Conservation (phyloP, 1,140 invertebrate genomes). For the Rhopalosiphum padi region DNA sequence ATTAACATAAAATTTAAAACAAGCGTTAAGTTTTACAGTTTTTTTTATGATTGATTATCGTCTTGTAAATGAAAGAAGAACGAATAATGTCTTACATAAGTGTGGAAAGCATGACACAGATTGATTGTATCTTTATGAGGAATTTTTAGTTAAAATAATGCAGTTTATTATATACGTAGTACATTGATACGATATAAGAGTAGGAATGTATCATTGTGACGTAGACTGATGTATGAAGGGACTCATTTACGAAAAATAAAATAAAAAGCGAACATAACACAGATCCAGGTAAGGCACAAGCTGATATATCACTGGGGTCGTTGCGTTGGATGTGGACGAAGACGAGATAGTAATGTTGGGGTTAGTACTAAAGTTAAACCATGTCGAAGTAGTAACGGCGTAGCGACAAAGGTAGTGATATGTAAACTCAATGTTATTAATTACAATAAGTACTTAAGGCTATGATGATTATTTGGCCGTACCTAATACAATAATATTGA, state of each 20-base stretch:
- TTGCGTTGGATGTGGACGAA: background rate
- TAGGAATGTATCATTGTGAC: background rate
- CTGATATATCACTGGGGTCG: background rate
- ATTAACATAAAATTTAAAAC: background rate
- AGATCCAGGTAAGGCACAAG: background rate
- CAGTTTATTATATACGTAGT: background rate
- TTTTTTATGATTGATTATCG: constrained; percentile 10
- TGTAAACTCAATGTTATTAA: background rate
- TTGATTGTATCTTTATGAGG: background rate
- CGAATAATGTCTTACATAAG: background rate
- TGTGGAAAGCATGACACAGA: background rate
- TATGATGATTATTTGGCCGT: background rate
- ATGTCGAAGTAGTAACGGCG: background rate
- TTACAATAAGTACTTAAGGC: background rate
- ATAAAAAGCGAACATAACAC: background rate
- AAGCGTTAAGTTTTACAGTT: background rate
- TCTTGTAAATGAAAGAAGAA: background rate
- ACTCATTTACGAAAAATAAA: background rate
- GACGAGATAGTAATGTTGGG: background rate
- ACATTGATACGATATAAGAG: background rate
- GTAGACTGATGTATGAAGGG: background rate
- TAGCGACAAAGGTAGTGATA: background rate
- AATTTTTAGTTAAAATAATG: background rate
- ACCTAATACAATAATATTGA: background rate
- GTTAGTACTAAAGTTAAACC: background rate